Evolutionary conservation across 2,797 vertebrate genomes (phyloP), one percentile per base, ranked within the genome.

Genomic region (Clamator glandarius): DNA sequence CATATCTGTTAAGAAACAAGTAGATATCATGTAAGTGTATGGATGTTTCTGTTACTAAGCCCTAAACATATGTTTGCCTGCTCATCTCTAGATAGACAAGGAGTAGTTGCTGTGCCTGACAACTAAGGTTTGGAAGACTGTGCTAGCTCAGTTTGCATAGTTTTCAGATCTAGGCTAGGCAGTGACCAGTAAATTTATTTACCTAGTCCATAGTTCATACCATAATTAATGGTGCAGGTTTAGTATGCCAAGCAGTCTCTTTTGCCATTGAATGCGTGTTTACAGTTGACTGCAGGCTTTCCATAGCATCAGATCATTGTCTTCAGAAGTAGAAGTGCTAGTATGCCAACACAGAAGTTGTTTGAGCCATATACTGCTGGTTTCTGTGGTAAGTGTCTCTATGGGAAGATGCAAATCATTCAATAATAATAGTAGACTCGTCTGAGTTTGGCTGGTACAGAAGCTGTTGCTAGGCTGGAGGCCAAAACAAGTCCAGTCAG

Each of bases 381-480:
- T 54, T 68, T 86, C 59, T 79, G 64, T 89, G 76, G 36, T 50
- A 70, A 63, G 74, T 82, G 68, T 77, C 66, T 91, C 64, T 50
- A 9, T 33, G 66, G 52, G 66, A 78, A 75, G 87, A 90, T 76
- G 87, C 68, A 79, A 84, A 88, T 88, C 58, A 91, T 58, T 86
- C 88, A 10, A 62, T 85, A 84, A 69, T 86, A 81, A 86, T 79
- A 78, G 62, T 51, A 81, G 62, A 48, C 48, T 66, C 2, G 4
- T 48, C 87, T 59, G 80, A 81, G 83, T 92, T 86, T 86, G 80
- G 83, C 76, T 85, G 82, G 59, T 94, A 90, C 76, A 92, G 85
- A 86, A 86, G 84, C 88, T 92, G 91, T 96, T 96, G 94, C 94
- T 95, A 95, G 77, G 91, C 90, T 95, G 85, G 86, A 91, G 55